phyloP scores from a whole-genome alignment of 1,140 invertebrate genomes.

The Batillaria attramentaria region DNA sequence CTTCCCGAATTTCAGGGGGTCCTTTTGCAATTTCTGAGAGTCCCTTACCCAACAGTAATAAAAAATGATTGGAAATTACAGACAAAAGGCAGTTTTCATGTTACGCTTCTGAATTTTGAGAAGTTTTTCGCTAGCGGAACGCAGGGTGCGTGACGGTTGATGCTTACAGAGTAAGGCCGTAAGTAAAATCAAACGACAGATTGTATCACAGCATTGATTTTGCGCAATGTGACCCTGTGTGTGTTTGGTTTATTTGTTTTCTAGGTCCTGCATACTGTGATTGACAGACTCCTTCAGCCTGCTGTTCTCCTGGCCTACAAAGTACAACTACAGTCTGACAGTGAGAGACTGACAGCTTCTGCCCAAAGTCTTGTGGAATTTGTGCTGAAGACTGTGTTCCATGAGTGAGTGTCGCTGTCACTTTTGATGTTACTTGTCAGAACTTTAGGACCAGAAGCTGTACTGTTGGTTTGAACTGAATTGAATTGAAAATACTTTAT shows the following conservation, averaged over 20 bases:
- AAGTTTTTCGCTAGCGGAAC: no score
- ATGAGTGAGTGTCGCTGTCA: background rate
- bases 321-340: background rate
- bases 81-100: background rate
- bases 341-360: background rate
- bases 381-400: constrained; percentile 6
- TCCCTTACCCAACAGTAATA: background rate
- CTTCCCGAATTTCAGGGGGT: background rate
- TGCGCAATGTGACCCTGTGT: no score
- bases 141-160: no score
- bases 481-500: no score
- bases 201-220: no score
- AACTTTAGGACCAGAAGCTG: background rate
- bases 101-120: no score
- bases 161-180: background rate
- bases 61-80: background rate
- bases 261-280: constrained; percentile 5
- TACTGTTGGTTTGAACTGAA: background rate
- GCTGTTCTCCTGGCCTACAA: background rate
- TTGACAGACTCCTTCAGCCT: constrained; percentile 1
- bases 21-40: background rate
- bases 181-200: background rate
- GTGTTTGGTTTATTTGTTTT: no score
- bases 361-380: background rate
- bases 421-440: background rate